Percentiles rank a stretch among this genome's conserved stretches.
These are phyloP conservation scores for Rhynchonycteris naso DNA, from an alignment of 2,797 vertebrate species.

Conservation along the genomic window DNA sequence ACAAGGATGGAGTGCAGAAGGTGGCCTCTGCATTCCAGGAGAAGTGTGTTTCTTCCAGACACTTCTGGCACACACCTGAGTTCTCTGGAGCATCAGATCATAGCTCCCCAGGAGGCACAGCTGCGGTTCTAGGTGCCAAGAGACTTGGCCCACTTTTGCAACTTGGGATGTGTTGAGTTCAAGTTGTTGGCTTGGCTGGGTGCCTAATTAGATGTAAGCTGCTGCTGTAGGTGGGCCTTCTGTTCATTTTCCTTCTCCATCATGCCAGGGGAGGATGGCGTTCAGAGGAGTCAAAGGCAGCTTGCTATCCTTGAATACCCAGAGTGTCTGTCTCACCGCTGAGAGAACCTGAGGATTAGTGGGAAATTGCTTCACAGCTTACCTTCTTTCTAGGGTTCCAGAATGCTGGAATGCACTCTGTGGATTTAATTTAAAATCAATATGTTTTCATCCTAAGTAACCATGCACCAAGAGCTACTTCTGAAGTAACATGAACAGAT, in stretches of 20 bases:
- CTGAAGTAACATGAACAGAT: background rate
- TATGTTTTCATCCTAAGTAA: background rate
- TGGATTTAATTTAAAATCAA: constrained; percentile 18
- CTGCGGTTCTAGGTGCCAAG: background rate
- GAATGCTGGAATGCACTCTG: background rate
- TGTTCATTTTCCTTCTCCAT: background rate
- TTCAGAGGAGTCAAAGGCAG: background rate
- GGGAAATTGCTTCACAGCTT: background rate
- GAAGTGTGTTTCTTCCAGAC: background rate
- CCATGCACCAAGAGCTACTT: background rate
- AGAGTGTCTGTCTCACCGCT: background rate
- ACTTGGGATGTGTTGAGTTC: background rate
- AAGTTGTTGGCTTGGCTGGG: background rate
- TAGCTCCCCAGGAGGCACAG: background rate
- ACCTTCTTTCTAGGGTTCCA: background rate
- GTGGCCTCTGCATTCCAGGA: background rate
- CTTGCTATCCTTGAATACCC: background rate
- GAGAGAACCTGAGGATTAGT: background rate
- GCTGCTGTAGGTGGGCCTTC: background rate
- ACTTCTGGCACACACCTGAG: background rate
- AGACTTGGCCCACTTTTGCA: background rate
- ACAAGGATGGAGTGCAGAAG: background rate
- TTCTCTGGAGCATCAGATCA: background rate
- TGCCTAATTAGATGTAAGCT: background rate
- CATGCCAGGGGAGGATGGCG: background rate